Evolutionary conservation across 2,888 invertebrate species (phyloP).

Genomic region (Drosophila tripunctata): DNA sequence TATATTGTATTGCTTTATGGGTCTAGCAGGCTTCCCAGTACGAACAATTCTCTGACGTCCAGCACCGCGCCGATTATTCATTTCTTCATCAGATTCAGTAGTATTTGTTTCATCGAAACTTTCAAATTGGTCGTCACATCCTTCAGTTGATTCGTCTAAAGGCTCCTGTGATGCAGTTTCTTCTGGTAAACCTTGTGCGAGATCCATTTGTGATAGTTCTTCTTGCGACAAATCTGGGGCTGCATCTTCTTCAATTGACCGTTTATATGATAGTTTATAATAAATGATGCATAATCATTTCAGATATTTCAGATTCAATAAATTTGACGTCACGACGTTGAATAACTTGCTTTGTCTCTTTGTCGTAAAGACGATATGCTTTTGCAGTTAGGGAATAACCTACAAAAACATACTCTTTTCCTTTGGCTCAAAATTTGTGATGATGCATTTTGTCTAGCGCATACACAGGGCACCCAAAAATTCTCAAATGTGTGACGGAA

Average conservation of each 20-base stretch:
- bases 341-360: background rate
- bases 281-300: too few species aligned
- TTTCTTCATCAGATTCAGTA: background rate
- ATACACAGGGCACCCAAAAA: background rate
- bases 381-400: background rate
- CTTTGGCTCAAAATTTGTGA: background rate
- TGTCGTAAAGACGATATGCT: conserved; percentile 1
- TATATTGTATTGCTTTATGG: background rate
- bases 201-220: too few species aligned
- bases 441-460: background rate
- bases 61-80: background rate
- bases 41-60: background rate
- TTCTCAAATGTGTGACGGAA: background rate
- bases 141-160: too few species aligned
- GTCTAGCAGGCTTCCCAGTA: background rate
- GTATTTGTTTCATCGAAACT: too few species aligned
- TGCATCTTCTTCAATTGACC: too few species aligned
- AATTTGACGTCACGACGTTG: conserved; percentile 1
- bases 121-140: too few species aligned
- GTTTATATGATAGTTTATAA: too few species aligned
- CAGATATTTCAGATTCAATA: background rate
- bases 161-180: too few species aligned
- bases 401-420: conserved; percentile 1
- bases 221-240: too few species aligned
- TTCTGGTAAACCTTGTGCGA: too few species aligned